Conservation (phyloP, 1,140 invertebrate genomes). For the Sitobion miscanthi region DNA sequence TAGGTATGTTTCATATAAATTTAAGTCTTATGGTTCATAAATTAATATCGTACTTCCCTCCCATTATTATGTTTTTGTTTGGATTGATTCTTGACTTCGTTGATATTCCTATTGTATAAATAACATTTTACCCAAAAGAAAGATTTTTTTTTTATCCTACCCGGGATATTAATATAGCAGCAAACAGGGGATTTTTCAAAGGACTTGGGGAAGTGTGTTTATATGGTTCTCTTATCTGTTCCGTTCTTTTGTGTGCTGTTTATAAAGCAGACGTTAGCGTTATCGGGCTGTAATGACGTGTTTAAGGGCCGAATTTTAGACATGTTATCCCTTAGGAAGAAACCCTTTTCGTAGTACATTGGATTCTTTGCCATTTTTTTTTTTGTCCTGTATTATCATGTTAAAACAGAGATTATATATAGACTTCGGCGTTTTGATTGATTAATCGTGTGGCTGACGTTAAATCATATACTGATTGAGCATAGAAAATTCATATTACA, state of each 20-base stretch:
- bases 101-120: slow-evolving; percentile 6
- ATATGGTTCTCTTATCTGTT: slow-evolving; percentile 37
- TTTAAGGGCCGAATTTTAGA: slow-evolving; percentile 56
- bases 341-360: slow-evolving; percentile 47
- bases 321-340: slow-evolving; percentile 44
- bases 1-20: background rate
- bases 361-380: slow-evolving; percentile 24
- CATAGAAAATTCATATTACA: background rate
- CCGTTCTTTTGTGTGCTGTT: slow-evolving; percentile 37
- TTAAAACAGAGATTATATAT: slow-evolving; percentile 40
- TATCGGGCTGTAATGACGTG: slow-evolving; percentile 54
- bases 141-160: slow-evolving; percentile 21
- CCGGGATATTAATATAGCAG: slow-evolving; percentile 43
- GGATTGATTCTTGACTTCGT: background rate
- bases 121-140: background rate
- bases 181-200: slow-evolving; percentile 29
- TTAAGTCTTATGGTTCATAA: background rate
- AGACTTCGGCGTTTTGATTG: slow-evolving; percentile 37
- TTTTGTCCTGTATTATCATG: slow-evolving; percentile 31
- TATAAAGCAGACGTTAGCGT: slow-evolving; percentile 54
- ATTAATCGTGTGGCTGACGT: background rate
- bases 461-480: background rate
- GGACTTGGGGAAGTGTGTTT: slow-evolving; percentile 16
- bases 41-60: background rate
- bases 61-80: background rate